These are phyloP conservation scores for Leptothorax acervorum DNA, from an alignment of 2,888 invertebrate genomes.

Conservation along the genomic window DNA sequence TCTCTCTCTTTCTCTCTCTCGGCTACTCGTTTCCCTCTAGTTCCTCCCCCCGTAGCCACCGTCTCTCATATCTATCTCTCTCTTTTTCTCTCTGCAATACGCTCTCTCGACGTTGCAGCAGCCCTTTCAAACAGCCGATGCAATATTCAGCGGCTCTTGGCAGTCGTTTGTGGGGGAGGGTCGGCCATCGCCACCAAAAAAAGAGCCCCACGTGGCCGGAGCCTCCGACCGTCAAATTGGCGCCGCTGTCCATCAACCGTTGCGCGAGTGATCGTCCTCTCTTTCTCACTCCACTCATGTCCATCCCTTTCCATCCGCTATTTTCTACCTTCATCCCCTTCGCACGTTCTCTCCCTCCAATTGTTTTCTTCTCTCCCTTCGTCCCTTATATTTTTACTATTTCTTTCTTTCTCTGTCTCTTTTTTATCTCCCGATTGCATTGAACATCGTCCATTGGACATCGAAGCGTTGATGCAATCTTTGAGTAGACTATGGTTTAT, in stretches of 20 bases:
- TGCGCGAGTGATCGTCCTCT: conserved; percentile 72
- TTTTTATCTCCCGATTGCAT: conserved; percentile 49
- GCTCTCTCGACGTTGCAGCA: conserved; percentile 71
- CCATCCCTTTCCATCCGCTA: conserved; percentile 14
- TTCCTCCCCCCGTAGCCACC: not conserved
- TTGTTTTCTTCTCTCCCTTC: conserved; percentile 23
- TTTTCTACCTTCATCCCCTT: conserved; percentile 40
- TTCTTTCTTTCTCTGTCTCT: conserved; percentile 40
- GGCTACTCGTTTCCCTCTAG: conserved; percentile 16
- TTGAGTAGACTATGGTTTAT: conserved; percentile 59
- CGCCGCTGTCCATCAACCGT: conserved; percentile 85
- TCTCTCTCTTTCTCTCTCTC: conserved; percentile 52
- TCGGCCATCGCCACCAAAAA: conserved; percentile 68
- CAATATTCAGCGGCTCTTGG: conserved; percentile 85
- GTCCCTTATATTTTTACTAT: conserved; percentile 33
- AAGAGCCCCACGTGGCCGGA: conserved; percentile 80
- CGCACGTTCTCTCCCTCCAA: not conserved
- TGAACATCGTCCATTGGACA: conserved; percentile 67
- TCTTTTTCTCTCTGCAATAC: conserved; percentile 51
- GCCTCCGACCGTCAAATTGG: conserved; percentile 85
- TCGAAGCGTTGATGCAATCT: conserved; percentile 63
- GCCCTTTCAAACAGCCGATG: conserved; percentile 84
- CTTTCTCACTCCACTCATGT: conserved; percentile 45
- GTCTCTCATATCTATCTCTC: conserved; percentile 37
- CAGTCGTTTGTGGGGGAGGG: conserved; percentile 70